Base-by-base conservation (phyloP, 2,113 vertebrate genomes). In the Phycodurus eques region DNA sequence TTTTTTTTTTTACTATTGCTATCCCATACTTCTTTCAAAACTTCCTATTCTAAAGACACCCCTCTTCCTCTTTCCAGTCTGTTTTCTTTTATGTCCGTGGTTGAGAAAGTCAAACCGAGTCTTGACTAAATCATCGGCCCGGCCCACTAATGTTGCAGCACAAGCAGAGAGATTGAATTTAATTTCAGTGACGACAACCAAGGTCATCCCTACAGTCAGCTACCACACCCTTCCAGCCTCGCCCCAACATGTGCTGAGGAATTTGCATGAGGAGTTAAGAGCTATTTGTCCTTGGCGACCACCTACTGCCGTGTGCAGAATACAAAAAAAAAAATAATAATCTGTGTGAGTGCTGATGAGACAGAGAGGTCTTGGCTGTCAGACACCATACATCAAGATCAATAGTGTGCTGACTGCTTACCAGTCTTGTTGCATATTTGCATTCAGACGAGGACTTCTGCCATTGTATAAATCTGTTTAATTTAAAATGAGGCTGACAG, bases 111-210 rank as follows among this genome's bases (percentile, higher is more conserved):
- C 63, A 43, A 46, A 73, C 72, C 39, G 85, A 84, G 66, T 67
- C 61, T n/a, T 43, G 3, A 70, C 84, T 86, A 79, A 87, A 86
- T 86, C 72, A 68, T 69, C 66, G 60, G 77, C 54, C 76, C 74
- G 89, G 87, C 85, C 85, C 6, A 87, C 90, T 89, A 91, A 83
- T 66, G 62, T 42, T 83, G 81, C 85, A 81, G 70, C 87, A 85
- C 81, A 75, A 77, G 75, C 75, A 76, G 84, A 87, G 71, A 83
- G 80, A 80, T 81, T 46, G 92, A 90, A 92, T 93, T 82, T 84
- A 90, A 78, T 88, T 89, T 88, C 75, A 83, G 83, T 89, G 88
- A 88, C 92, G 88, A 93, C 85, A 89, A 81, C 84, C 92, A 94
- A 94, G 91, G 93, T 91, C 92, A 82, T 89, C 79, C 73, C 83